Percentiles rank a stretch among this genome's conserved stretches.
Evolutionary conservation across 2,797 vertebrate species (phyloP).

Genomic region (Tapirus indicus): DNA sequence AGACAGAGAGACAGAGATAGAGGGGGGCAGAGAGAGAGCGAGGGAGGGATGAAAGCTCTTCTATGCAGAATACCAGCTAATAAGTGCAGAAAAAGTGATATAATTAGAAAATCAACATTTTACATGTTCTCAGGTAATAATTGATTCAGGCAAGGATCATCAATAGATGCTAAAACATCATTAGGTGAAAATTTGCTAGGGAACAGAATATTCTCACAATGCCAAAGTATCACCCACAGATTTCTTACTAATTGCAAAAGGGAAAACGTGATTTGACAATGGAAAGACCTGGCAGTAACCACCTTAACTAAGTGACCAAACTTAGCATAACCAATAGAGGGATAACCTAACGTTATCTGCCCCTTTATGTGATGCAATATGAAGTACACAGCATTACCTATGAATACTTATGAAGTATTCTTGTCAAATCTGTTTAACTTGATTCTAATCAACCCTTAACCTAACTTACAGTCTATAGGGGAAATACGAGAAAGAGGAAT

Average conservation of each 20-base stretch:
- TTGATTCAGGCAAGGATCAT: neutral
- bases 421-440: neutral
- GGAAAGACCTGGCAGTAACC: neutral
- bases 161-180: neutral
- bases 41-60: neutral
- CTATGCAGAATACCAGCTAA: neutral
- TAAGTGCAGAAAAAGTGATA: neutral
- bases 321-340: neutral
- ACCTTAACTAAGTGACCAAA: slow-evolving; percentile 26
- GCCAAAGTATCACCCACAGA: neutral
- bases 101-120: slow-evolving; percentile 29
- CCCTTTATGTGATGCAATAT: neutral
- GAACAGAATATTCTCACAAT: neutral
- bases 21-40: too few relatives aligned
- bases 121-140: neutral
- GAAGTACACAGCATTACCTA: neutral
- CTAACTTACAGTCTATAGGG: neutral
- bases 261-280: neutral
- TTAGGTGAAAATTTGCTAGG: neutral
- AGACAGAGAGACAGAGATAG: neutral
- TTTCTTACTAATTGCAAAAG: neutral
- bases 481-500: neutral
- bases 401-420: neutral
- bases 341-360: neutral
- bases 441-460: neutral